Conservation (phyloP, 23 tunicate species). For the Phallusia fumigata region DNA sequence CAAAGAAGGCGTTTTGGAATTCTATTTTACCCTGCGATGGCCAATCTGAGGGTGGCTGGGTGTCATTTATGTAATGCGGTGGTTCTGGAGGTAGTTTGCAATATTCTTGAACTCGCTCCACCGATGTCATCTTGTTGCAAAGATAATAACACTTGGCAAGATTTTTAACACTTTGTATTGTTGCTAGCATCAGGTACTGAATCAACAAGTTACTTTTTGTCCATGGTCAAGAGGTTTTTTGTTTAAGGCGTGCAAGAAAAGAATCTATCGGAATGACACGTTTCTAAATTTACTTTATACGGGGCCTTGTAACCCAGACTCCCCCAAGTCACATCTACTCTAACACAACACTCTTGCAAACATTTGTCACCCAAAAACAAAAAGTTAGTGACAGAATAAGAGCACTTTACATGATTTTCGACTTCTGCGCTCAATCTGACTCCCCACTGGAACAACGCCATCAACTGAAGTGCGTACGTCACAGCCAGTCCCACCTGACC, state of each 20-base stretch:
- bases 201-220: too few species aligned
- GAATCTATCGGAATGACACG: too few species aligned
- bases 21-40: constrained; percentile 52
- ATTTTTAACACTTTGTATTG: too few species aligned
- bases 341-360: too few species aligned
- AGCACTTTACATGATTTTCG: constrained; percentile 36
- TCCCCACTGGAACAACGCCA: constrained; percentile 87
- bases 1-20: constrained; percentile 47
- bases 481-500: constrained; percentile 79
- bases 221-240: too few species aligned
- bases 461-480: constrained; percentile 49
- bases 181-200: too few species aligned
- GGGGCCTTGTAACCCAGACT: too few species aligned
- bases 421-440: constrained; percentile 74
- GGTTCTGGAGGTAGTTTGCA: constrained; percentile 56
- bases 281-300: too few species aligned
- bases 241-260: too few species aligned
- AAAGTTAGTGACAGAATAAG: too few species aligned
- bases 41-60: constrained; percentile 57
- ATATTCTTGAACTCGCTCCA: constrained; percentile 85
- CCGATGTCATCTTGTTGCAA: constrained; percentile 82
- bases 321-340: too few species aligned
- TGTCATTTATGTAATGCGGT: constrained; percentile 18
- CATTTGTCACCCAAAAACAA: too few species aligned
- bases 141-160: background rate